phyloP scores from a whole-genome alignment of 92 coral and sea anemone species.

The Epizoanthus scotinus region DNA sequence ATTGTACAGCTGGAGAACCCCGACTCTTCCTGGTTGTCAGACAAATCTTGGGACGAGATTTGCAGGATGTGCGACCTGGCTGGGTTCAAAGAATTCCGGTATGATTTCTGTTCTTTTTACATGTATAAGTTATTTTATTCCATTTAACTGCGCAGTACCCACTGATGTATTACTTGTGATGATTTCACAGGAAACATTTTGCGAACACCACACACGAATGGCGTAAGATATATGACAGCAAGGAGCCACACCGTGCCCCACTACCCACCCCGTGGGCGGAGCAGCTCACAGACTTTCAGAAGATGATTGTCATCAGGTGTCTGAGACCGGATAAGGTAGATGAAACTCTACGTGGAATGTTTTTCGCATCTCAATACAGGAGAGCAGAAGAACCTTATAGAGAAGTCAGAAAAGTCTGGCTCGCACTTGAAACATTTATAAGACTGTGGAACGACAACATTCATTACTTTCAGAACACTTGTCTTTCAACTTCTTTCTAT shows the following conservation, averaged over 20 bases:
- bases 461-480: no score
- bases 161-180: not conserved
- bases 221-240: slow-evolving; percentile 98
- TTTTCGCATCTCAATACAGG: not conserved
- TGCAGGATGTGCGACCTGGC: slow-evolving; percentile 97
- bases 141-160: no score
- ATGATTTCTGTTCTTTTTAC: not conserved
- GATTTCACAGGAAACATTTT: slow-evolving; percentile 74
- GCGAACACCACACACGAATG: slow-evolving; percentile 84
- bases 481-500: no score
- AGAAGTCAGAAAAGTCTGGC: no score
- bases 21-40: slow-evolving; percentile 98
- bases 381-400: not conserved
- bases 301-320: slow-evolving; percentile 96
- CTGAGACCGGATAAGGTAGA: slow-evolving; percentile 96
- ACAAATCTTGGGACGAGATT: slow-evolving; percentile 98
- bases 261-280: slow-evolving; percentile 95
- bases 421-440: not conserved
- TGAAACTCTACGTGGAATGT: not conserved
- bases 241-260: slow-evolving; percentile 96
- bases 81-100: slow-evolving; percentile 96
- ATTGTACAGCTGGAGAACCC: slow-evolving; percentile 82
- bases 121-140: no score
- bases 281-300: slow-evolving; percentile 94
- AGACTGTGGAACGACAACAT: not conserved